Conservation (phyloP, 2,113 vertebrate genomes). For the Peromyscus californicus region DNA sequence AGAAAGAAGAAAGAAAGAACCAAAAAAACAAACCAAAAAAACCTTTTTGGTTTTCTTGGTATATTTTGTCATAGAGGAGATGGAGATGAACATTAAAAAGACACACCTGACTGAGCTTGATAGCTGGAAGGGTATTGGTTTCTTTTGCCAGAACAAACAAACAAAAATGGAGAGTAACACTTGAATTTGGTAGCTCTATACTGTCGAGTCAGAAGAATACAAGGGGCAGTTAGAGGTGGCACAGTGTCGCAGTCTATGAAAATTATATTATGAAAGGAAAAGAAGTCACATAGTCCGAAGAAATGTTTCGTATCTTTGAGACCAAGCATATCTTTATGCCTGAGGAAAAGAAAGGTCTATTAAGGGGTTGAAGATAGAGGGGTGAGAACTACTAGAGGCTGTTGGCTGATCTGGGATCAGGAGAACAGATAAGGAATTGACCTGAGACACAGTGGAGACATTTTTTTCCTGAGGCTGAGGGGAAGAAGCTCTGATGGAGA, state of each 20-base stretch:
- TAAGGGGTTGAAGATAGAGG: conserved; percentile 1
- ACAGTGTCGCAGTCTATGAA: neutral
- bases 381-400: neutral
- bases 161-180: neutral
- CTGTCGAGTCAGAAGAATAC: neutral
- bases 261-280: neutral
- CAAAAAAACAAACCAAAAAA: neutral
- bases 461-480: neutral
- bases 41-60: neutral
- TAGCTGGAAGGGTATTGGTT: neutral
- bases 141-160: neutral
- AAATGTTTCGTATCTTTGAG: neutral
- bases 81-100: conserved; percentile 22
- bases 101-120: neutral
- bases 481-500: neutral
- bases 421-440: neutral
- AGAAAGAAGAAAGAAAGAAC: neutral
- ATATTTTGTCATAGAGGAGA: neutral
- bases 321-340: neutral
- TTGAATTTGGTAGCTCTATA: neutral
- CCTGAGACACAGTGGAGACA: neutral
- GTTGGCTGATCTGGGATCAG: neutral
- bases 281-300: neutral
- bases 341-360: neutral
- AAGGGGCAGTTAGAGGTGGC: neutral